phyloP scores from a whole-genome alignment of 2,113 vertebrate species.

The Brienomyrus brachyistius region DNA sequence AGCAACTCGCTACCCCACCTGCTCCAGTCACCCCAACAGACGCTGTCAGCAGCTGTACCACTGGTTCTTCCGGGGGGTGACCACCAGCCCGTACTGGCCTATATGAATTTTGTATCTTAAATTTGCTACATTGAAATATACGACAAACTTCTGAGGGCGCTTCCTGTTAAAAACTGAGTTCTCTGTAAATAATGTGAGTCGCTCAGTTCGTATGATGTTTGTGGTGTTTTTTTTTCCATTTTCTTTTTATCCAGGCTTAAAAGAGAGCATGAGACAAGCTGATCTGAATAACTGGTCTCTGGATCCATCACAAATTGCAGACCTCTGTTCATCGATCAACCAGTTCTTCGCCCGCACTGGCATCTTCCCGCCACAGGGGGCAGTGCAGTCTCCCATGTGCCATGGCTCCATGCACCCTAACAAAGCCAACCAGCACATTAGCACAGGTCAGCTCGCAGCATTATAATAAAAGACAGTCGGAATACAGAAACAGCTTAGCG shows the following conservation, averaged over 20 bases:
- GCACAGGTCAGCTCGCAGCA: constrained; percentile 55
- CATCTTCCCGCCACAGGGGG: constrained; percentile 70
- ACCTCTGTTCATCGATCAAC: constrained; percentile 80
- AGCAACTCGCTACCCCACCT: neutral
- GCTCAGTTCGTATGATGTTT: neutral
- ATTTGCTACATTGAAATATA: neutral
- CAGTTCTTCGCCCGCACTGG: constrained; percentile 78
- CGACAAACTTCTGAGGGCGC: neutral
- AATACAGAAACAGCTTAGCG: no score
- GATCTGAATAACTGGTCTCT: constrained; percentile 82
- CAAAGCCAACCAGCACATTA: constrained; percentile 68
- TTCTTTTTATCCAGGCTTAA: constrained; percentile 58
- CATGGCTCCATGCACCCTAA: constrained; percentile 68
- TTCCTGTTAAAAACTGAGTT: neutral
- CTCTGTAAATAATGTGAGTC: no score
- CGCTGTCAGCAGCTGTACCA: neutral
- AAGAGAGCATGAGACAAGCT: constrained; percentile 79
- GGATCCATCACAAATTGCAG: constrained; percentile 72
- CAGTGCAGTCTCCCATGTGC: constrained; percentile 61
- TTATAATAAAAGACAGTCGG: neutral
- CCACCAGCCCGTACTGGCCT: neutral
- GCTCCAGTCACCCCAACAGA: neutral
- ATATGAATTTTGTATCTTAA: neutral
- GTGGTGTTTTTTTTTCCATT: constrained; percentile 3
- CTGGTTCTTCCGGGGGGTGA: neutral